Percentiles rank a stretch among this genome's conserved stretches.
These are phyloP conservation scores for Apus apus DNA, from an alignment of 2,113 vertebrate species.

Conservation along the genomic window DNA sequence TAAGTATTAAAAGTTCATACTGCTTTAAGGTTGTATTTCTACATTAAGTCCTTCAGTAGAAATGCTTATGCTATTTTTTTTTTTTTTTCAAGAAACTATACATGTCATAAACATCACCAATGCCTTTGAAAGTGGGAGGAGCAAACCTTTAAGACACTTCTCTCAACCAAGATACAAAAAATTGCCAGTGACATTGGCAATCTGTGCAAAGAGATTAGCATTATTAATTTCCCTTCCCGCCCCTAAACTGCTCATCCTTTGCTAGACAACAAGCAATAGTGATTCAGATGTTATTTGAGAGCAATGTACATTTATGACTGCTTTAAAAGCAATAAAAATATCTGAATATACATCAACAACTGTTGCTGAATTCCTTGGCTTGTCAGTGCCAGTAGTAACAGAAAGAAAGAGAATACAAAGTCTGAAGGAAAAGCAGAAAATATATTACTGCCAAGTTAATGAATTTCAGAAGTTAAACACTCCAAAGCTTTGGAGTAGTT, in stretches of 20 bases:
- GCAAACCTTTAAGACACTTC: background rate
- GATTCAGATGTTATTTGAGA: background rate
- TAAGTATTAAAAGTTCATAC: background rate
- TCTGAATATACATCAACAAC: background rate
- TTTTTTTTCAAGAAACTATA: background rate
- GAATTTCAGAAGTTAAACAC: conserved; percentile 7
- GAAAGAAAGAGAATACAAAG: background rate
- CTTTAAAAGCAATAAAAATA: background rate
- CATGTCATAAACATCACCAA: background rate
- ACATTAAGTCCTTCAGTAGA: background rate
- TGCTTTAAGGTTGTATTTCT: background rate
- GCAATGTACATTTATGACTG: background rate
- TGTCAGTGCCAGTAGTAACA: background rate
- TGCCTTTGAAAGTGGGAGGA: background rate
- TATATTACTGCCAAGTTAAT: background rate
- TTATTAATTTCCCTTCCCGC: background rate
- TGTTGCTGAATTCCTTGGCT: background rate
- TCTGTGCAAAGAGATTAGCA: background rate
- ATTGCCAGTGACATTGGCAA: background rate
- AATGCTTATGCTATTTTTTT: background rate
- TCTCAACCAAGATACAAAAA: background rate
- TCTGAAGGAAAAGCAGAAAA: background rate
- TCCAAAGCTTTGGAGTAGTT: background rate
- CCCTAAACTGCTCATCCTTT: background rate
- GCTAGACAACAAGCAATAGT: background rate